Conservation (phyloP, 1,140 invertebrate species). For the Nixonia krombeini region DNA sequence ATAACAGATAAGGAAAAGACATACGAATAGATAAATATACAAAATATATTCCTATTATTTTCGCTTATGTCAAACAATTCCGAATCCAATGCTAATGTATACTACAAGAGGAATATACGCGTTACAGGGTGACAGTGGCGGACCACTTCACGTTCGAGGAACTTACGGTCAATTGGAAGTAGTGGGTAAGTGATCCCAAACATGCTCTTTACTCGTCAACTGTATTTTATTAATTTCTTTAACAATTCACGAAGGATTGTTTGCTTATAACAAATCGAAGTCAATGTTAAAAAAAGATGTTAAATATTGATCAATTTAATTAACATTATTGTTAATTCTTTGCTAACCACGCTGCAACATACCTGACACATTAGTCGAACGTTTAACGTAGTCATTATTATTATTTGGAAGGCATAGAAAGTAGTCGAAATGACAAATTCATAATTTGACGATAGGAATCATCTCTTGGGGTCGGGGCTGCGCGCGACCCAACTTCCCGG, state of each 20-base stretch:
- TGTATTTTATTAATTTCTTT: neutral
- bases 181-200: constrained; percentile 65
- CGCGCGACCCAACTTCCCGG: constrained; percentile 80
- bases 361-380: no score
- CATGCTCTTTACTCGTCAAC: neutral
- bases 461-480: constrained; percentile 87
- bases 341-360: neutral
- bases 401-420: neutral
- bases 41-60: neutral
- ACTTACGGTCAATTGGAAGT: constrained; percentile 69
- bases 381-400: no score
- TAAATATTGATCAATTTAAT: neutral
- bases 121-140: constrained; percentile 73
- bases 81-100: no score
- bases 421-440: constrained; percentile 1
- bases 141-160: constrained; percentile 70
- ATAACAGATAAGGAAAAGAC: neutral
- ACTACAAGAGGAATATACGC: constrained; percentile 2
- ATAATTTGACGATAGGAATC: constrained; percentile 70
- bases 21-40: no score
- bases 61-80: no score
- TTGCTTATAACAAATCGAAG: no score
- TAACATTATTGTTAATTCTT: neutral
- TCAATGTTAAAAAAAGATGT: neutral
- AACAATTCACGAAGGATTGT: no score